These are phyloP conservation scores for Amiota minor DNA, from an alignment of 2,888 invertebrate genomes.

Conservation along the genomic window DNA sequence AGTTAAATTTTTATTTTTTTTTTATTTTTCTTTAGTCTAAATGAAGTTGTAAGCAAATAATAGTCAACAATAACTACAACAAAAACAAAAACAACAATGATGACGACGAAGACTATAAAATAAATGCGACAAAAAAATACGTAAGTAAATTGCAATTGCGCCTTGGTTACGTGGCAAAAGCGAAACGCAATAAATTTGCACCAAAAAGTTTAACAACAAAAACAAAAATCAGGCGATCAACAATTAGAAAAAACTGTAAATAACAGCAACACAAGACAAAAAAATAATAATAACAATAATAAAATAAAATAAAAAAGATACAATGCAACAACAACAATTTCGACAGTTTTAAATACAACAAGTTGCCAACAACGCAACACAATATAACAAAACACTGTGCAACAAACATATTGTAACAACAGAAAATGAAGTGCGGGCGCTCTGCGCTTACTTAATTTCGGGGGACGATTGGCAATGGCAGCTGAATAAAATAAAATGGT, in stretches of 20 bases:
- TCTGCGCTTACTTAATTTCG: too few relatives aligned
- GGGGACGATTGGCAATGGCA: too few relatives aligned
- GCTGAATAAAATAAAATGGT: neutral
- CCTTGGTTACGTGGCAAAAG: slow-evolving; percentile 33
- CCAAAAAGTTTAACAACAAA: slow-evolving; percentile 18
- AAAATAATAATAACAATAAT: slow-evolving; percentile 28
- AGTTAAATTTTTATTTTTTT: neutral
- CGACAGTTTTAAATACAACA: slow-evolving; percentile 25
- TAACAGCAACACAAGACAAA: slow-evolving; percentile 34
- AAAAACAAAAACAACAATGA: slow-evolving; percentile 4
- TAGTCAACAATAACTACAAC: slow-evolving; percentile 4
- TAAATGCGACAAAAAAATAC: slow-evolving; percentile 13
- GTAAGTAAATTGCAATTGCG: slow-evolving; percentile 30
- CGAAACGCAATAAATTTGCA: slow-evolving; percentile 65
- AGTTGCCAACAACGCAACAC: neutral
- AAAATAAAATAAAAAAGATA: slow-evolving; percentile 30
- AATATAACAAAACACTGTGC: too few relatives aligned
- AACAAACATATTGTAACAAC: too few relatives aligned
- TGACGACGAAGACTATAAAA: neutral
- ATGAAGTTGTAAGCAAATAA: slow-evolving; percentile 50
- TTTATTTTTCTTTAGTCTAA: slow-evolving; percentile 27
- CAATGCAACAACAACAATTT: slow-evolving; percentile 16
- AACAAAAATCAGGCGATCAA: slow-evolving; percentile 51
- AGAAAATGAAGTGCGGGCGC: too few relatives aligned
- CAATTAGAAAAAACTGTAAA: slow-evolving; percentile 58